phyloP scores from a whole-genome alignment of 2,113 vertebrate genomes.

The Bujurquina vittata region DNA sequence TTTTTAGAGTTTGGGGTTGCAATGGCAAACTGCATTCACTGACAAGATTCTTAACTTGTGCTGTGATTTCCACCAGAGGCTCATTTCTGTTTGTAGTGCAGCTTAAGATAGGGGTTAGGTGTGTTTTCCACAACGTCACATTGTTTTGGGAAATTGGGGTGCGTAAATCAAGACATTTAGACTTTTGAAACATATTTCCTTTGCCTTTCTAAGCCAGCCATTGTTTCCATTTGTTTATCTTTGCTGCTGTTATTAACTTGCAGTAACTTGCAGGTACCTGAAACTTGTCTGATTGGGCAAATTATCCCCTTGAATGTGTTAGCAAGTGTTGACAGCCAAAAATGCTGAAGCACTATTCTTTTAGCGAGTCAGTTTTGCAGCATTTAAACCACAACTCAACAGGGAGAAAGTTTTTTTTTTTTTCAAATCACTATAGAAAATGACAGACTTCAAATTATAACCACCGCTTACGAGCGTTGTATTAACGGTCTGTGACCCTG shows the following conservation, averaged over 20 bases:
- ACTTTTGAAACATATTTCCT: neutral
- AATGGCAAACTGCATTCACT: neutral
- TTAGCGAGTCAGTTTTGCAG: neutral
- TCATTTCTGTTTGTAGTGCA: neutral
- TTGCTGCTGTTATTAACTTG: neutral
- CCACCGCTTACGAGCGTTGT: neutral
- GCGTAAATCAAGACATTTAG: neutral
- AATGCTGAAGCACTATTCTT: neutral
- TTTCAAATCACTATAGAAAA: neutral
- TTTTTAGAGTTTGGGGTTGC: neutral
- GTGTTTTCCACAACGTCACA: neutral
- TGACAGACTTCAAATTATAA: neutral
- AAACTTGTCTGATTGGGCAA: neutral
- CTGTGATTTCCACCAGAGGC: neutral
- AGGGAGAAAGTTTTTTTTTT: neutral
- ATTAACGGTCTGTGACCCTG: neutral
- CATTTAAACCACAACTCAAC: neutral
- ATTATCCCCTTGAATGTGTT: neutral
- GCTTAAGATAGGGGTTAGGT: neutral
- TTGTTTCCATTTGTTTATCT: neutral
- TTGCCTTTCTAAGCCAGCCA: neutral
- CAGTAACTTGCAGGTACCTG: conserved; percentile 9
- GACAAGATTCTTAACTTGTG: neutral
- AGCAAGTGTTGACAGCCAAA: conserved; percentile 9
- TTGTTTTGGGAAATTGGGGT: neutral